These are phyloP conservation scores for Arctocebus calabarensis DNA, from an alignment of 2,797 vertebrate species.

Conservation along the genomic window DNA sequence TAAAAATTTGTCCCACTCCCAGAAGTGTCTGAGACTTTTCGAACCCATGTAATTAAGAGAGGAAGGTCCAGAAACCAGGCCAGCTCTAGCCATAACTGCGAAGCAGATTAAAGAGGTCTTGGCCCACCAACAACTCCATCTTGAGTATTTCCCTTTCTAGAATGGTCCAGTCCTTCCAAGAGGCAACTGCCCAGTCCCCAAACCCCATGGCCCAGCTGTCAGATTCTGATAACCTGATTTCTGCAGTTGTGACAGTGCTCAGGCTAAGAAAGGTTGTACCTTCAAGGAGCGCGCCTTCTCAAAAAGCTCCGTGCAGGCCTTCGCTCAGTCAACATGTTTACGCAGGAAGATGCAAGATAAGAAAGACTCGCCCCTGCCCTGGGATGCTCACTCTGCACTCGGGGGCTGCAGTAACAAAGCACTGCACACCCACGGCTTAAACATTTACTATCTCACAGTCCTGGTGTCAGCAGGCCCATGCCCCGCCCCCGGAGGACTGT, in stretches of 20 bases:
- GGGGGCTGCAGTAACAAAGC: not conserved
- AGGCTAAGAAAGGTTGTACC: not conserved
- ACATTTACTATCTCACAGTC: not conserved
- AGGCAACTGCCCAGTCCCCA: not conserved
- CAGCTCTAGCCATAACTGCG: not conserved
- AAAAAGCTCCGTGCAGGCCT: not conserved
- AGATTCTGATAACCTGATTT: not conserved
- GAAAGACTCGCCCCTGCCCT: not conserved
- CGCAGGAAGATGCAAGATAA: not conserved
- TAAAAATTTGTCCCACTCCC: not conserved
- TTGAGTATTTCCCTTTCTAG: not conserved
- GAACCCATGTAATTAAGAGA: not conserved
- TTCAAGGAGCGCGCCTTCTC: not conserved
- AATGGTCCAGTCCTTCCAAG: not conserved
- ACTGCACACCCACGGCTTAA: not conserved
- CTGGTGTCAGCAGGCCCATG: not conserved
- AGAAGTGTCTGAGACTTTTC: not conserved
- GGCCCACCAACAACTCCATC: not conserved
- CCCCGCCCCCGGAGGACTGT: not conserved
- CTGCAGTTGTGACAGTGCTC: not conserved
- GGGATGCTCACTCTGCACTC: rapidly evolving
- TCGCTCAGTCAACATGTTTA: not conserved
- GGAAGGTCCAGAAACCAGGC: constrained; percentile 4
- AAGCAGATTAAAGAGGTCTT: not conserved
- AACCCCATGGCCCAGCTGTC: not conserved